Conservation (phyloP, 2,888 invertebrate genomes). For the Leucophora obtusa region DNA sequence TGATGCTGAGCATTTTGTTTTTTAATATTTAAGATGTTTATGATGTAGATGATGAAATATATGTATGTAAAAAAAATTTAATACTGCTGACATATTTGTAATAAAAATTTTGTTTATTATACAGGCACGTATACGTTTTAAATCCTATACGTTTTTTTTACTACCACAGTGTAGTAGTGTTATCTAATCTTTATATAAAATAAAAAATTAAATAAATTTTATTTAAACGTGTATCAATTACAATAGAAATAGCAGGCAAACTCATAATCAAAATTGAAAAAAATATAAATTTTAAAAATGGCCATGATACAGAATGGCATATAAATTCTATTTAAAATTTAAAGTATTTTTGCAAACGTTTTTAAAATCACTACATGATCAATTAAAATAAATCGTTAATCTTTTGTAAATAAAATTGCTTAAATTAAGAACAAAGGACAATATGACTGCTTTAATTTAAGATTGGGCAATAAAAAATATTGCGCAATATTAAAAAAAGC, state of each 20-base stretch:
- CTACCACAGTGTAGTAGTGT: neutral
- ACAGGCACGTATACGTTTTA: slow-evolving; percentile 30
- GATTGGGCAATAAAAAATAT: too few species aligned
- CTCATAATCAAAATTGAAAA: slow-evolving; percentile 3
- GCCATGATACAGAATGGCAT: neutral
- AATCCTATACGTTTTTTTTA: slow-evolving; percentile 14
- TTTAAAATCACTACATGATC: too few species aligned
- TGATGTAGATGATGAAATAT: neutral
- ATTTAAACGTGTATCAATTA: slow-evolving; percentile 40
- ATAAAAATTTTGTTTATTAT: slow-evolving; percentile 27
- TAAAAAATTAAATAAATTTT: slow-evolving; percentile 8
- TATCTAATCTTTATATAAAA: slow-evolving; percentile 33
- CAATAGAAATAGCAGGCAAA: slow-evolving; percentile 6
- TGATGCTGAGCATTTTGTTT: slow-evolving; percentile 6
- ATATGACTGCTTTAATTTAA: too few species aligned
- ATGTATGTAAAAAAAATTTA: slow-evolving; percentile 5
- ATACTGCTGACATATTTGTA: slow-evolving; percentile 28
- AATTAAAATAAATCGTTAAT: too few species aligned
- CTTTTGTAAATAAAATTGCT: too few species aligned
- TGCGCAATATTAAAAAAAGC: too few species aligned
- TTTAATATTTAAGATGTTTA: neutral
- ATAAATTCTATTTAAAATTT: too few species aligned
- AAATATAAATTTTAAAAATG: neutral
- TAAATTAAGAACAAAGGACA: too few species aligned
- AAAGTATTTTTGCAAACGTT: too few species aligned